phyloP scores from a whole-genome alignment of 1,140 invertebrate species.

The Sweltsa coloradensis region DNA sequence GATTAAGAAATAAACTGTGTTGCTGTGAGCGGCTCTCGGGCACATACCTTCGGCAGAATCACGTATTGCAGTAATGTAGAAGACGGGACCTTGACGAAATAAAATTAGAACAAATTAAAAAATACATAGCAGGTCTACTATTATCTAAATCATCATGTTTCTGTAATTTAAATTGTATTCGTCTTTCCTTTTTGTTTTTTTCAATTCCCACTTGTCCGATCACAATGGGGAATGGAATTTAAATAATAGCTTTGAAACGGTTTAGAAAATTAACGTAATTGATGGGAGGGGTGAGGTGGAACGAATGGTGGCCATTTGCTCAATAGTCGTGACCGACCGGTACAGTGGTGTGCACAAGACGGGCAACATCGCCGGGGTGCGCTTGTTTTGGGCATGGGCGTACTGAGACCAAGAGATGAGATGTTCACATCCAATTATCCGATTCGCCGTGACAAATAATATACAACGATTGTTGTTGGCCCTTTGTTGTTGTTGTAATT shows the following conservation, averaged over 20 bases:
- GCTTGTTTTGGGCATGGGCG: too few relatives aligned
- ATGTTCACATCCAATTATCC: too few relatives aligned
- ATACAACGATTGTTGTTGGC: background rate
- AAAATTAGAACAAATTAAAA: constrained; percentile 7
- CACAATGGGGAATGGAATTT: constrained; percentile 21
- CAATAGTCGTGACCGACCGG: constrained; percentile 12
- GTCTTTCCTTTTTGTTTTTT: constrained; percentile 14
- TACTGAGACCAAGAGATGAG: too few relatives aligned
- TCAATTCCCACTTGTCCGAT: constrained; percentile 21
- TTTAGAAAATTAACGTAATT: constrained; percentile 21
- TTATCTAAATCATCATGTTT: constrained; percentile 7
- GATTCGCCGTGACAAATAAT: constrained; percentile 3
- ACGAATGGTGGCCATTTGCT: constrained; percentile 14
- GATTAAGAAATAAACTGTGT: too few relatives aligned
- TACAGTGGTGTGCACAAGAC: background rate
- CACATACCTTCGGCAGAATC: too few relatives aligned
- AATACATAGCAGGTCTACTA: background rate
- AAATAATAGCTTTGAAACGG: constrained; percentile 17
- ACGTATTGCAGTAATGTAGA: too few relatives aligned
- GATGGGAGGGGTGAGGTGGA: constrained; percentile 16
- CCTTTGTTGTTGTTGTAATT: background rate
- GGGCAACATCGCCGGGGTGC: too few relatives aligned
- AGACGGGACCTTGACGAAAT: background rate
- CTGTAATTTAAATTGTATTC: constrained; percentile 7
- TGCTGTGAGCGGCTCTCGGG: too few relatives aligned